phyloP scores from a whole-genome alignment of 2,113 vertebrate species.

The Emydura subglobosa region DNA sequence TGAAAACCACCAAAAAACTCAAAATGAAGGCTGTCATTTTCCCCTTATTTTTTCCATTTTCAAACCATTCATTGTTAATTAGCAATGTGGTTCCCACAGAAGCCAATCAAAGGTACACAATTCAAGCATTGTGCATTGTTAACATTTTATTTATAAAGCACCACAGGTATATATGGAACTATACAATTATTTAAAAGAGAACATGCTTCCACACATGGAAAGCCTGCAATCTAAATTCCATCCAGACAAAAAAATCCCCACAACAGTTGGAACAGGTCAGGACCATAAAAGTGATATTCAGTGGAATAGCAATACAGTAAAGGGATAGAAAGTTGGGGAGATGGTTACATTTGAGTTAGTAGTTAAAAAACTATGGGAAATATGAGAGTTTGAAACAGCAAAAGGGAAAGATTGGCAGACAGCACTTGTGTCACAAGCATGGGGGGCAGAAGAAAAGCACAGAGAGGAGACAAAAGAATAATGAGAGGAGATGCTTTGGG shows the following conservation, averaged over 20 bases:
- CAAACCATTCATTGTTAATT: slow-evolving; percentile 41
- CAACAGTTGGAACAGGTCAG: background rate
- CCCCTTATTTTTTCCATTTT: background rate
- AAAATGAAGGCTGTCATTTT: no score
- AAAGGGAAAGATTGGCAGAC: rapidly evolving
- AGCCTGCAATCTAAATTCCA: background rate
- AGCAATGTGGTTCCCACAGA: slow-evolving; percentile 47
- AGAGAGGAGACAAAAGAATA: background rate
- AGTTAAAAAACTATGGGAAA: background rate
- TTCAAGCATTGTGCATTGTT: slow-evolving; percentile 32
- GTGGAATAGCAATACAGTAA: background rate
- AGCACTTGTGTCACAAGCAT: background rate
- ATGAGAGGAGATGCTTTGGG: rapidly evolving
- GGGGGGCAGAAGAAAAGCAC: rapidly evolving
- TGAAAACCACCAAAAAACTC: no score
- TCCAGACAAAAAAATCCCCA: background rate
- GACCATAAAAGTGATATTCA: background rate
- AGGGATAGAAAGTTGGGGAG: background rate
- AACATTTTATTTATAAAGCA: background rate
- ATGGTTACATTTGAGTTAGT: background rate
- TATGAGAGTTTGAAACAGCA: background rate
- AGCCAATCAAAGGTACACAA: background rate
- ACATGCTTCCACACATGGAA: background rate
- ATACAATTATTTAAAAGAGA: slow-evolving; percentile 12
- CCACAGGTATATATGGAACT: slow-evolving; percentile 25